phyloP scores from a whole-genome alignment of 2,888 invertebrate genomes.

The Drosophila greeni region DNA sequence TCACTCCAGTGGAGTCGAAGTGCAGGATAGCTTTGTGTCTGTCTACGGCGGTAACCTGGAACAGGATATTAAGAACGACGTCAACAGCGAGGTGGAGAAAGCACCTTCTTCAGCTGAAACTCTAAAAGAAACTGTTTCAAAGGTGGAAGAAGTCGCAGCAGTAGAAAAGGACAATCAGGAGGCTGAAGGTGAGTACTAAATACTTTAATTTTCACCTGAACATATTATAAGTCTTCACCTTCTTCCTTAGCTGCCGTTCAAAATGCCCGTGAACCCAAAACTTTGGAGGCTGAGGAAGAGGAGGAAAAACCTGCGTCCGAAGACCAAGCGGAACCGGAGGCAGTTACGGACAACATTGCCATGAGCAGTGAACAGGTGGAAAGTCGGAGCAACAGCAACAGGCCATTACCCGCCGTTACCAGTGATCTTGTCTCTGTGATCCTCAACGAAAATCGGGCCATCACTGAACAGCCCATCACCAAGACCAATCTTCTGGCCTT shows the following conservation, averaged over 20 bases:
- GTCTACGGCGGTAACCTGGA: constrained; percentile 62
- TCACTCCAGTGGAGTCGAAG: constrained; percentile 2
- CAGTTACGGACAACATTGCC: constrained; percentile 21
- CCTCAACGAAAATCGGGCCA: constrained; percentile 51
- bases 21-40: constrained; percentile 51
- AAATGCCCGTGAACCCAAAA: constrained; percentile 55
- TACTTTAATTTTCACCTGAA: background rate
- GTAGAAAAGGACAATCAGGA: constrained; percentile 15
- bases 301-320: background rate
- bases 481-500: constrained; percentile 51
- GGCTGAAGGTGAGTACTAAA: constrained; percentile 29
- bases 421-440: constrained; percentile 48
- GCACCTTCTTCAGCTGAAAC: constrained; percentile 31
- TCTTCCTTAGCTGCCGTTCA: constrained; percentile 28
- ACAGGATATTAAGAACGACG: constrained; percentile 68
- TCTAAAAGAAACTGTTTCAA: constrained; percentile 27
- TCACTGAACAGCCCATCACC: constrained; percentile 58
- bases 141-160: constrained; percentile 9
- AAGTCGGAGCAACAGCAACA: background rate
- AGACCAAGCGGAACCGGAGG: constrained; percentile 3
- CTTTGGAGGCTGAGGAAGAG: constrained; percentile 28
- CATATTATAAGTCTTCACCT: background rate
- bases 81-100: constrained; percentile 65
- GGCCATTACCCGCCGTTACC: too few species aligned
- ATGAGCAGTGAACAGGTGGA: constrained; percentile 20